Evolutionary conservation across 1,140 invertebrate species (phyloP).

Genomic region (Diprion similis): DNA sequence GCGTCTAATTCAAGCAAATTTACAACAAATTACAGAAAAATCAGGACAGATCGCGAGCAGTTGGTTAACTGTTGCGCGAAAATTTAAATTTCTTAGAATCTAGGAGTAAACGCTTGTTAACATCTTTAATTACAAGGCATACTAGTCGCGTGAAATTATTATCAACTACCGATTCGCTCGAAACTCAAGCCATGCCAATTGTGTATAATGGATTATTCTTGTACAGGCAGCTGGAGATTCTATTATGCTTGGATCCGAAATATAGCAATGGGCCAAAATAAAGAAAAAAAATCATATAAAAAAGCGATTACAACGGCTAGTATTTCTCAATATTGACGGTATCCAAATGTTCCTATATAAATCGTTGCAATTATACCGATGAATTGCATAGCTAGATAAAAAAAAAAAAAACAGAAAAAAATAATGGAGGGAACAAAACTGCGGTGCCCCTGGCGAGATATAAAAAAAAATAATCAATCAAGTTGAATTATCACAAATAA

Average conservation of each 20-base stretch:
- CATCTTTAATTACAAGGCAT: no score
- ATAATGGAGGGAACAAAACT: neutral
- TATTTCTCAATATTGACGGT: constrained; percentile 13
- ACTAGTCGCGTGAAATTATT: no score
- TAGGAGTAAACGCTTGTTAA: no score
- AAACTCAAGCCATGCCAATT: neutral
- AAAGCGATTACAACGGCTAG: neutral
- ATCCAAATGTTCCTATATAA: constrained; percentile 13
- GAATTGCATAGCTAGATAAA: constrained; percentile 4
- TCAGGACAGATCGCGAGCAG: no score
- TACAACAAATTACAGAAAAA: no score
- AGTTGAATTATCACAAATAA: neutral
- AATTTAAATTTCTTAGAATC: no score
- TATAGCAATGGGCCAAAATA: constrained; percentile 5
- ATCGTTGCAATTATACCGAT: constrained; percentile 1
- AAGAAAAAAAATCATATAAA: neutral
- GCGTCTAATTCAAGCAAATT: no score
- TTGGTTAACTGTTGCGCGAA: no score
- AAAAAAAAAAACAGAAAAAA: neutral
- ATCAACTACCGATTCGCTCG: neutral
- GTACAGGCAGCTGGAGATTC: neutral
- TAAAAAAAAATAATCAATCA: neutral
- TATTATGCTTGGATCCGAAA: neutral
- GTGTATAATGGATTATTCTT: neutral
- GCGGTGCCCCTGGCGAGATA: neutral